Evolutionary conservation across 2,113 vertebrate genomes (phyloP).

Genomic region (Pedetes capensis): DNA sequence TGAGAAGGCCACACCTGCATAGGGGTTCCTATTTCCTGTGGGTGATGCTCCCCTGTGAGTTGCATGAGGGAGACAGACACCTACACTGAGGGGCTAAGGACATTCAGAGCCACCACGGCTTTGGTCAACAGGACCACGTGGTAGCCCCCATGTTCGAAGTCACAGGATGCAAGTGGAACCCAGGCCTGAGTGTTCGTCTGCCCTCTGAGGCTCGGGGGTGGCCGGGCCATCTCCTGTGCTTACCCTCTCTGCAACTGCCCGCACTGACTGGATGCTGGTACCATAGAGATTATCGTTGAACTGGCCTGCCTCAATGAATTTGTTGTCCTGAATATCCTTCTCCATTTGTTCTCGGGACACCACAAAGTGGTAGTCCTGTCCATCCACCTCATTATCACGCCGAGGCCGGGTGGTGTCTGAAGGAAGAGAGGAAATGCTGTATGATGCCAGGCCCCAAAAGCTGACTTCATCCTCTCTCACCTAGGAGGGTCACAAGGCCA

Average conservation of each 20-base stretch:
- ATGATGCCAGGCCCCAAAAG: not conserved
- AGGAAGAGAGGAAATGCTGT: slow-evolving; percentile 8
- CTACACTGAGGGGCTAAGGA: not conserved
- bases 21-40: not conserved
- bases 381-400: slow-evolving; percentile 95
- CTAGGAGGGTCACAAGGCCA: not conserved
- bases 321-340: slow-evolving; percentile 99
- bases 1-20: not conserved
- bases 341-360: slow-evolving; percentile 97
- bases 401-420: slow-evolving; percentile 96
- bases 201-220: not conserved
- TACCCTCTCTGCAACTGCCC: slow-evolving; percentile 97
- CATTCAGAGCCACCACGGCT: not conserved
- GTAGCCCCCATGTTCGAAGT: not conserved
- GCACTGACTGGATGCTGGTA: slow-evolving; percentile 97
- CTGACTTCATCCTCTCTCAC: not conserved
- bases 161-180: not conserved
- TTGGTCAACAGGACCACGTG: not conserved
- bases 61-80: not conserved
- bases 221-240: slow-evolving; percentile 57
- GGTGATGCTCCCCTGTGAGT: not conserved
- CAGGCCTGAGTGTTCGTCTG: not conserved
- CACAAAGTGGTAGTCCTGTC: slow-evolving; percentile 98
- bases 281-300: slow-evolving; percentile 99
- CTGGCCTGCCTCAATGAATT: slow-evolving; percentile 98